Percentiles rank a stretch among this genome's conserved stretches.
Evolutionary conservation across 2,888 invertebrate genomes (phyloP).

Genomic region (Pimpla rufipes): DNA sequence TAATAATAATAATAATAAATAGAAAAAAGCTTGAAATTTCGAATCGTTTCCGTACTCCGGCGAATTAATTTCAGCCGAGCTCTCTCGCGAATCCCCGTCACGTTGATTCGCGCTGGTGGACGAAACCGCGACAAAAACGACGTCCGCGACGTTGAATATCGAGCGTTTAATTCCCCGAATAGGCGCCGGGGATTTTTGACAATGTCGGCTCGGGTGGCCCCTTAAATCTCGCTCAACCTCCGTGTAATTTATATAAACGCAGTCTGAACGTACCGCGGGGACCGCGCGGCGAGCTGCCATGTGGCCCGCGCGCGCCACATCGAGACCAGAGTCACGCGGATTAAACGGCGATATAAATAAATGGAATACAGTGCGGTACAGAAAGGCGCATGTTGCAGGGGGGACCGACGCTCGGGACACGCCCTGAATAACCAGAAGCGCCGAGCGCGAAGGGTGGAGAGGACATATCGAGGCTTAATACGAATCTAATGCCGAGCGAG

Average conservation of each 20-base stretch:
- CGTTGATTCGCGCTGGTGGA: too few relatives aligned
- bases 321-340: slow-evolving; percentile 83
- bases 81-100: too few relatives aligned
- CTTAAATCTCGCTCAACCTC: slow-evolving; percentile 81
- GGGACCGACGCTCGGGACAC: slow-evolving; percentile 54
- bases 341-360: slow-evolving; percentile 85
- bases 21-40: too few relatives aligned
- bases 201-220: slow-evolving; percentile 67
- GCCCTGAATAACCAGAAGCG: slow-evolving; percentile 50
- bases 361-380: slow-evolving; percentile 71
- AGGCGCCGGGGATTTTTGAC: slow-evolving; percentile 80
- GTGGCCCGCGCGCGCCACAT: slow-evolving; percentile 77
- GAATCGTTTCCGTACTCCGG: too few relatives aligned
- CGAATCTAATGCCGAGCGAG: slow-evolving; percentile 46
- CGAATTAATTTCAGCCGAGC: too few relatives aligned
- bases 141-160: neutral
- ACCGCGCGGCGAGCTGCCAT: slow-evolving; percentile 80
- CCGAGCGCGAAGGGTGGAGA: slow-evolving; percentile 36
- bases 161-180: slow-evolving; percentile 78
- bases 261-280: slow-evolving; percentile 77
- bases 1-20: too few relatives aligned
- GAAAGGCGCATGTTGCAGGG: slow-evolving; percentile 17
- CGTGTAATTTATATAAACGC: slow-evolving; percentile 84
- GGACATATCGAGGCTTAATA: slow-evolving; percentile 44
- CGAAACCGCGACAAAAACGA: neutral